Evolutionary conservation across 2,797 vertebrate species (phyloP).

Genomic region (Momotus momota): DNA sequence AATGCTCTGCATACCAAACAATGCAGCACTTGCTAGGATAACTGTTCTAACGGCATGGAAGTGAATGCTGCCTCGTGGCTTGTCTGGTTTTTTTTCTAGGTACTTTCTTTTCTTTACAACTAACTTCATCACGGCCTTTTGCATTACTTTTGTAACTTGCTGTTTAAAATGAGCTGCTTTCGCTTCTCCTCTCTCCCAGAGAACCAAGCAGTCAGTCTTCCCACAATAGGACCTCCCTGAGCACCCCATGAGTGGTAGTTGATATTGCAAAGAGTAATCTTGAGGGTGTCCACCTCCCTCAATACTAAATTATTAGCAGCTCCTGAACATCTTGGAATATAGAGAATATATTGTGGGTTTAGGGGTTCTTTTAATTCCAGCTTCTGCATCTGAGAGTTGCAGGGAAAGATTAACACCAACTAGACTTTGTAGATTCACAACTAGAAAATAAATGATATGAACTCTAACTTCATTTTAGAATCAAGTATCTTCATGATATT

Average conservation of each 20-base stretch:
- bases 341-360: background rate
- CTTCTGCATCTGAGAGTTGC: background rate
- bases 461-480: background rate
- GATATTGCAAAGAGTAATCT: background rate
- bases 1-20: slow-evolving; percentile 3
- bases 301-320: background rate
- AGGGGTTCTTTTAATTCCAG: background rate
- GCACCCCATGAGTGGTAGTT: background rate
- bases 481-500: background rate
- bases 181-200: background rate
- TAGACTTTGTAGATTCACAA: background rate
- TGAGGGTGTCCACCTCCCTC: background rate
- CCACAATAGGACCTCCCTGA: background rate
- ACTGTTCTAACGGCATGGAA: slow-evolving; percentile 38
- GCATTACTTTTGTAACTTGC: background rate
- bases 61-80: slow-evolving; percentile 6
- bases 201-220: background rate
- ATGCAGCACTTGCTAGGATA: slow-evolving; percentile 56
- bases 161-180: background rate
- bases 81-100: background rate
- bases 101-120: background rate
- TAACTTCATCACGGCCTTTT: background rate
- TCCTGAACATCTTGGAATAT: background rate
- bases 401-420: background rate
- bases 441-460: background rate